Conservation (phyloP, 2,113 vertebrate genomes). For the Saimiri boliviensis region DNA sequence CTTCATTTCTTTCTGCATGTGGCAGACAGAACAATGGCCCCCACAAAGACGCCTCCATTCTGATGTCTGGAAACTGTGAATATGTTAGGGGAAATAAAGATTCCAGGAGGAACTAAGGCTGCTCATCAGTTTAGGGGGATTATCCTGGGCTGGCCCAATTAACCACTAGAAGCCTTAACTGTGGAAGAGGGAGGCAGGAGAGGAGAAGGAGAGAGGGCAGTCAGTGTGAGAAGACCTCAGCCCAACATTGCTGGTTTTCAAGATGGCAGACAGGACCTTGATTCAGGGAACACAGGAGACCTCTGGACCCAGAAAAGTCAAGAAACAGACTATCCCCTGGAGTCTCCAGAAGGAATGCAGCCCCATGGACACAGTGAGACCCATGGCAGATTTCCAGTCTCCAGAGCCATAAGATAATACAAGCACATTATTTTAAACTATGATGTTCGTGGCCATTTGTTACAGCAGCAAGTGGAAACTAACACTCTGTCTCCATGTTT, state of each 20-base stretch:
- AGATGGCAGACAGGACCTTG: fast-evolving
- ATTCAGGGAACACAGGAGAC: too few relatives aligned
- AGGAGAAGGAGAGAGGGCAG: neutral
- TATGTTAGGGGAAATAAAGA: neutral
- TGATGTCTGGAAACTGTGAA: neutral
- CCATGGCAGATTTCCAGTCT: neutral
- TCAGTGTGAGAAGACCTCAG: neutral
- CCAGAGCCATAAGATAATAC: neutral
- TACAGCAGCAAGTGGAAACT: neutral
- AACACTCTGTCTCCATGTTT: neutral
- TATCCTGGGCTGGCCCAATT: neutral
- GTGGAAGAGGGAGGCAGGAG: neutral
- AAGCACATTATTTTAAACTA: neutral
- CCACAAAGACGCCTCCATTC: neutral
- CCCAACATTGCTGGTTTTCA: fast-evolving
- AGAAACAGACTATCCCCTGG: neutral
- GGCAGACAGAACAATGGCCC: neutral
- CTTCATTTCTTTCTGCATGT: neutral
- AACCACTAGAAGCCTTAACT: neutral
- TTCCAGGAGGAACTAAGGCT: neutral
- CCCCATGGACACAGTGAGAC: neutral
- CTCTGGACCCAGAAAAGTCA: neutral
- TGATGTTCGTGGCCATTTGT: neutral
- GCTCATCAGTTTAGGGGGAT: neutral
- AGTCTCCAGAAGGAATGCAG: neutral